Base-by-base conservation (phyloP, 2,888 invertebrate species). In the Chirona hameri region DNA sequence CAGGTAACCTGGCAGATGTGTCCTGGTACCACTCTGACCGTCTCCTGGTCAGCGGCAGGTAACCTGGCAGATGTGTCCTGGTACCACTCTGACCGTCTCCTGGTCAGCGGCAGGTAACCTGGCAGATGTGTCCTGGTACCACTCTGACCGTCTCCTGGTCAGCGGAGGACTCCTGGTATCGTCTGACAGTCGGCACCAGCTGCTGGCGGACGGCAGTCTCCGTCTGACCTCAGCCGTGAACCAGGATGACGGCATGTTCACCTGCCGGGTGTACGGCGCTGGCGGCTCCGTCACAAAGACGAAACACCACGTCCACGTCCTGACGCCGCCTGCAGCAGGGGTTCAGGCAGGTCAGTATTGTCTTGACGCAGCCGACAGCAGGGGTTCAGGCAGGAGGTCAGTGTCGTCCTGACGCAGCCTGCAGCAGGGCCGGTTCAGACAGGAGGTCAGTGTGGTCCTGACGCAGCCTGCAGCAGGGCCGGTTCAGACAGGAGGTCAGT, bases 171-270 rank as follows among this genome's bases (percentile, higher is more conserved):
- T 3, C n/a, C 7, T 10, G 9, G 10, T 27, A 27, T 27, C 65
- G n/a, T 1, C n/a, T 2, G 65, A n/a, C 65, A 7, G n/a, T 10
- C 65, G 65, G 4, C n/a, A 27, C 65, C n/a, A 12, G 7, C 65
- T 65, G 65, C 65, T 27, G 65, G 27, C n/a, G 10, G 65, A 65
- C 65, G 65, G 27, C 65, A 27, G 65, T 12, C 65, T 65, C 9
- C 65, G 65, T 9, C n/a, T 65, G n/a, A 65, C n/a, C n/a, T 10
- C 10, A 3, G 65, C 65, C n/a, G 7, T 10, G 10, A 24, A 2
- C 9, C 65, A 65, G 65, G 65, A 65, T n/a, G 27, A 65, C 65
- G 65, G 65, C 65, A 65, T n/a, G 27, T 65, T 65, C 65, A 65
- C n/a, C n/a, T 65, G 65, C 65, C n/a, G 27, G 0, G 65, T 27